These are phyloP conservation scores for Cephus rjabovi DNA, from an alignment of 2,888 invertebrate genomes.

Conservation along the genomic window DNA sequence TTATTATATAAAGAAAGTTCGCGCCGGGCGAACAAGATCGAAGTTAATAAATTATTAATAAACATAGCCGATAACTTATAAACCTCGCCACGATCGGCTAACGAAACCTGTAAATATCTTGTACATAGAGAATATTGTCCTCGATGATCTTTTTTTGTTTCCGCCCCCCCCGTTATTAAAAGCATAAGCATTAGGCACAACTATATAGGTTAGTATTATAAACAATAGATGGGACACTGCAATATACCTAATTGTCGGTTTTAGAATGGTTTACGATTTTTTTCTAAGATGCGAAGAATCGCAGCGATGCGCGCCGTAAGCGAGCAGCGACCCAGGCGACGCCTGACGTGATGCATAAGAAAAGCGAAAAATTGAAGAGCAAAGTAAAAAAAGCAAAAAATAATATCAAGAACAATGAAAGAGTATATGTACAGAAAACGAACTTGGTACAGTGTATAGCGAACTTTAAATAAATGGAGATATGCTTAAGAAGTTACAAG, in stretches of 20 bases:
- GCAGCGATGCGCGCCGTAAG: slow-evolving; percentile 22
- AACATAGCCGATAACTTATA: slow-evolving; percentile 52
- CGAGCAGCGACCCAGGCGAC: neutral
- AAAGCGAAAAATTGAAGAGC: neutral
- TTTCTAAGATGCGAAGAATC: slow-evolving; percentile 49
- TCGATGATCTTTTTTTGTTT: slow-evolving; percentile 24
- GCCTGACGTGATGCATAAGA: neutral
- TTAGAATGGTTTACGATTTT: slow-evolving; percentile 60
- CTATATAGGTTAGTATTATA: slow-evolving; percentile 12
- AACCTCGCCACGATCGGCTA: slow-evolving; percentile 24
- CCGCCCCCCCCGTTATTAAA: neutral
- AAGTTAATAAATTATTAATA: slow-evolving; percentile 60
- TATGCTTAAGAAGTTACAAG: slow-evolving; percentile 25
- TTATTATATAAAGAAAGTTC: slow-evolving; percentile 50
- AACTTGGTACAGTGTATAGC: slow-evolving; percentile 55
- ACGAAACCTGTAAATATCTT: slow-evolving; percentile 42
- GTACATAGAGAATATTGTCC: slow-evolving; percentile 40
- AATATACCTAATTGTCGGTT: slow-evolving; percentile 63
- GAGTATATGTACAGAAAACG: slow-evolving; percentile 26
- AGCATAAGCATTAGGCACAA: neutral
- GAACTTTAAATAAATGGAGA: slow-evolving; percentile 62
- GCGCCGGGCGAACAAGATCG: slow-evolving; percentile 24
- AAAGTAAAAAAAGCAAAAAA: slow-evolving; percentile 9
- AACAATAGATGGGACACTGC: slow-evolving; percentile 62
- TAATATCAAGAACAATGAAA: slow-evolving; percentile 7